Evolutionary conservation across 1,140 invertebrate genomes (phyloP).

Genomic region (Leptopilina clavipes): DNA sequence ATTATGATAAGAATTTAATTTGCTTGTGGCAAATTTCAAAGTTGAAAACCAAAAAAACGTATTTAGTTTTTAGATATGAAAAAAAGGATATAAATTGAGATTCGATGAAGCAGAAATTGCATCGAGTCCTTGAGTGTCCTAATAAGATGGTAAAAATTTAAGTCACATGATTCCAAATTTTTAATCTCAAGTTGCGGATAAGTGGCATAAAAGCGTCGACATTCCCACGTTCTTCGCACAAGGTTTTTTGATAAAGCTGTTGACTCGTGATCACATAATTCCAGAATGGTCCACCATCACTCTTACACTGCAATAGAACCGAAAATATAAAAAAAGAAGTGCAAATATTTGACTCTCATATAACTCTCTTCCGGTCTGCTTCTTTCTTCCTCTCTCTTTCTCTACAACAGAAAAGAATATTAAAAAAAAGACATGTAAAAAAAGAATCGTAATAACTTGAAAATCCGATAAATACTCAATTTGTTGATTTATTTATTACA

Average conservation of each 20-base stretch:
- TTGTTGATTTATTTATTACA: too few species aligned
- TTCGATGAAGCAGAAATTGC: neutral
- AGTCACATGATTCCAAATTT: constrained; percentile 42
- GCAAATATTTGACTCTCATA: constrained; percentile 26
- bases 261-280: constrained; percentile 50
- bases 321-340: constrained; percentile 20
- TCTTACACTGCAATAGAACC: constrained; percentile 29
- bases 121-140: neutral
- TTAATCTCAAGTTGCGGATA: constrained; percentile 68
- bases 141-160: constrained; percentile 13
- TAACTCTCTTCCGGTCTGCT: constrained; percentile 33
- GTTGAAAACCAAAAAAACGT: neutral
- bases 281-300: constrained; percentile 29
- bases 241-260: constrained; percentile 67
- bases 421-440: too few species aligned
- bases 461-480: too few species aligned
- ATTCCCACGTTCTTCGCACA: constrained; percentile 68
- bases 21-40: neutral
- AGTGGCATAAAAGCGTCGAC: constrained; percentile 65
- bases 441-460: too few species aligned
- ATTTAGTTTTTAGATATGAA: neutral
- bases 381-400: constrained; percentile 31
- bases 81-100: neutral
- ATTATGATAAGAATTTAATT: too few species aligned
- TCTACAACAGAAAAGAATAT: neutral